Base-by-base conservation (phyloP, 2,797 vertebrate species). In the Anas flavirostris region DNA sequence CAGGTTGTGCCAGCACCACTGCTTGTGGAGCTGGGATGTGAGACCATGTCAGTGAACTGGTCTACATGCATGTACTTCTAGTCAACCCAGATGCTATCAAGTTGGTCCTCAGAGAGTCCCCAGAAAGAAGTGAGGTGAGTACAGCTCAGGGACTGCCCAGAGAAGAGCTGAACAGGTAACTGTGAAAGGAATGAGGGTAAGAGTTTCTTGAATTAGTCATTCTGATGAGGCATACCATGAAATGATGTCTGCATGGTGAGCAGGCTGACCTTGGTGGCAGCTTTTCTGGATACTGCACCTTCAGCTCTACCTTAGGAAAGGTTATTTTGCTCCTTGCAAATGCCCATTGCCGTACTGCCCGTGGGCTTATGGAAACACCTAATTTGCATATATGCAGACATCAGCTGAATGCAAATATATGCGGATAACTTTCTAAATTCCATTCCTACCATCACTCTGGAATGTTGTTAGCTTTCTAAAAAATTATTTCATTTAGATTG, bases 241-340 rank as follows among this genome's bases (percentile, higher is more conserved):
- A 64, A 23, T 4, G 14, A 21, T 1, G 1, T 17, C 17, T 9
- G 1, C 0, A 0, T 2, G 21, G 35, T 11, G 9, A 52, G 64
- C 44, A 44, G 10, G 19, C 14, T 82, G 25, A 50, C 41, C 11
- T 12, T 58, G 26, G 9, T 44, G 16, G 31, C 23, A 59, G 52
- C 31, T 70, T 6, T 31, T 29, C 15, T 1, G 0, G 5, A 2
- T 35, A 25, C 25, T 37, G 48, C n/a, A 64, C 9, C 6, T 64
- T 78, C 62, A 22, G 10, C 9, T 46, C 48, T 86, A 55, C 16
- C 7, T 26, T 44, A 78, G 10, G 62, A 43, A n/a, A 12, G 53
- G 6, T 26, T 60, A 9, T 39, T 19, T 22, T n/a, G 14, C 22
- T 26, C 10, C 53, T 31, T 68, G 28, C 41, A 73, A 73, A 68